phyloP scores from a whole-genome alignment of 2,797 vertebrate species.

The Nyctalus aviator region DNA sequence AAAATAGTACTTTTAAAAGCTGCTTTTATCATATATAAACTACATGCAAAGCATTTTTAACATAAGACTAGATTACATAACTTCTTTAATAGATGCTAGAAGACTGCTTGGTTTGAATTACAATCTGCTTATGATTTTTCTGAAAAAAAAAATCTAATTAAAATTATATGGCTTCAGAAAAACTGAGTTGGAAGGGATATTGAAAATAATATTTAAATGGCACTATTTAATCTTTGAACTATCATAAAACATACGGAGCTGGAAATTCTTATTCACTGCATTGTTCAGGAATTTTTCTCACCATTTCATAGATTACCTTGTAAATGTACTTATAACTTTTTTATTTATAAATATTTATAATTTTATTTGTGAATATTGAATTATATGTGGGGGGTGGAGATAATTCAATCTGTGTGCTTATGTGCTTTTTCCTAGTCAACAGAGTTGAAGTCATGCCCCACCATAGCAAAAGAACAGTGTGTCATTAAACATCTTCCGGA shows the following conservation, averaged over 20 bases:
- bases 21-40: background rate
- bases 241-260: background rate
- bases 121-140: background rate
- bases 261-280: background rate
- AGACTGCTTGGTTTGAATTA: background rate
- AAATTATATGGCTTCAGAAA: conserved; percentile 8
- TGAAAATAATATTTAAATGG: conserved; percentile 45
- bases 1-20: background rate
- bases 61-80: background rate
- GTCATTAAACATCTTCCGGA: conserved; percentile 46
- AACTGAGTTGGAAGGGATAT: background rate
- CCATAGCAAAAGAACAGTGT: background rate
- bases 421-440: background rate
- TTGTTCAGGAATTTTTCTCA: background rate
- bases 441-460: background rate
- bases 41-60: conserved; percentile 15
- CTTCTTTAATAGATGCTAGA: background rate
- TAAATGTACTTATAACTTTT: background rate
- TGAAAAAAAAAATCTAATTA: conserved; percentile 30
- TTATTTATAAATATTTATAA: background rate
- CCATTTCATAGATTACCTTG: conserved; percentile 10
- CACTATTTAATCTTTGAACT: background rate
- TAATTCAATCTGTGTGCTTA: background rate
- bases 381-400: background rate
- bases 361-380: conserved; percentile 19